phyloP scores from a whole-genome alignment of 2,888 invertebrate species.

The Brachynemurus nebulosus region DNA sequence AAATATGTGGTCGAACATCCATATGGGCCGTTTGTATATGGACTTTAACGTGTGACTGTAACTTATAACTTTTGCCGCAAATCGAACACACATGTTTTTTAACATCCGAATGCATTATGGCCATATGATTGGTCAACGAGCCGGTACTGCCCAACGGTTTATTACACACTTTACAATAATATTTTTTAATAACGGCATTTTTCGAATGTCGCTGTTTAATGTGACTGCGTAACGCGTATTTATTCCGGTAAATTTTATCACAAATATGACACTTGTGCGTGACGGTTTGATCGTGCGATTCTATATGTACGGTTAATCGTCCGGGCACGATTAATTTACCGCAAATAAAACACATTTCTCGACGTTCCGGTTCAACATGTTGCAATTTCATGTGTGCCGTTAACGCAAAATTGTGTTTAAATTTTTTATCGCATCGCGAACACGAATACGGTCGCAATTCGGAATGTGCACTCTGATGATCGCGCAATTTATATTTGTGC shows the following conservation, averaged over 20 bases:
- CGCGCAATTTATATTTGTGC: neutral
- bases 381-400: neutral
- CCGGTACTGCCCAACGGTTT: neutral
- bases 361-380: neutral
- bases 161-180: neutral
- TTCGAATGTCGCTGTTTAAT: neutral
- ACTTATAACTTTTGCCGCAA: constrained; percentile 1
- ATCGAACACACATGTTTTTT: neutral
- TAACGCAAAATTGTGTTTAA: neutral
- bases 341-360: neutral
- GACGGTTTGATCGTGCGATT: neutral
- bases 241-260: neutral
- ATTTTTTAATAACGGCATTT: neutral
- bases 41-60: neutral
- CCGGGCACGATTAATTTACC: neutral
- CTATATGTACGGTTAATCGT: neutral
- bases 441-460: neutral
- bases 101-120: neutral
- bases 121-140: neutral
- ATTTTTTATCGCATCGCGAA: neutral
- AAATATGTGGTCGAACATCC: neutral
- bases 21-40: constrained; percentile 1
- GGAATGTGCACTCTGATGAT: neutral
- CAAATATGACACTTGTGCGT: neutral
- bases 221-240: neutral